Percentiles rank a stretch among this genome's conserved stretches.
Evolutionary conservation across 2,888 invertebrate species (phyloP).

Genomic region (Uropetala carovei): DNA sequence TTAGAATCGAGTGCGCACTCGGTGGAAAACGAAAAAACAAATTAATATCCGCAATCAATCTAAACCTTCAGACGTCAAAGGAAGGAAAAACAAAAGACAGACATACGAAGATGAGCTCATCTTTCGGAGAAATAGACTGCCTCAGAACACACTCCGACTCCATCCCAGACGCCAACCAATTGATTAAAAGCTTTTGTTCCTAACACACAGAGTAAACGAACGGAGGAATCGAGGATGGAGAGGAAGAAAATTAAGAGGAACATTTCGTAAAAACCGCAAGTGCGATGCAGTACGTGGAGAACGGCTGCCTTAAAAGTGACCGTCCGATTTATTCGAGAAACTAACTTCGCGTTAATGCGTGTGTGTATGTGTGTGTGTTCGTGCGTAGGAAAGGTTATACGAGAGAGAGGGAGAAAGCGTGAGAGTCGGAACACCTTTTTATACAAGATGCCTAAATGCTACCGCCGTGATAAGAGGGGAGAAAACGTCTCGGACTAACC

Average conservation of each 20-base stretch:
- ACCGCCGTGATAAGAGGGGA: too few species aligned
- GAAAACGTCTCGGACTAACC: background rate
- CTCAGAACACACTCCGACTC: background rate
- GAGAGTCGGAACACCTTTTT: background rate
- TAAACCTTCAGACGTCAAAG: background rate
- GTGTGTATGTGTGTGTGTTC: background rate
- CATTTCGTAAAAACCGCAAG: background rate
- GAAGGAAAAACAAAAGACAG: background rate
- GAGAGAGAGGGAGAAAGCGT: too few species aligned
- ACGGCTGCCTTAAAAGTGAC: background rate
- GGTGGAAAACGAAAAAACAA: background rate
- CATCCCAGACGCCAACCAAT: background rate
- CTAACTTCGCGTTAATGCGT: background rate
- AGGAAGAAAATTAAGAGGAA: background rate
- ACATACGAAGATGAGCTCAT: background rate
- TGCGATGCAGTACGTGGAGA: background rate
- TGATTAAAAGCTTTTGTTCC: background rate
- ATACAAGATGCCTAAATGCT: too few species aligned
- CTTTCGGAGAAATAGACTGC: background rate
- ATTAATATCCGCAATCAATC: background rate
- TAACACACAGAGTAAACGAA: background rate
- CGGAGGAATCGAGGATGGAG: background rate
- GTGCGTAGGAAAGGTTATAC: background rate
- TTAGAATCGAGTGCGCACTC: background rate
- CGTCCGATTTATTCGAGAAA: background rate